These are phyloP conservation scores for Oxyruncus cristatus DNA, from an alignment of 2,113 vertebrate genomes.

Conservation along the genomic window DNA sequence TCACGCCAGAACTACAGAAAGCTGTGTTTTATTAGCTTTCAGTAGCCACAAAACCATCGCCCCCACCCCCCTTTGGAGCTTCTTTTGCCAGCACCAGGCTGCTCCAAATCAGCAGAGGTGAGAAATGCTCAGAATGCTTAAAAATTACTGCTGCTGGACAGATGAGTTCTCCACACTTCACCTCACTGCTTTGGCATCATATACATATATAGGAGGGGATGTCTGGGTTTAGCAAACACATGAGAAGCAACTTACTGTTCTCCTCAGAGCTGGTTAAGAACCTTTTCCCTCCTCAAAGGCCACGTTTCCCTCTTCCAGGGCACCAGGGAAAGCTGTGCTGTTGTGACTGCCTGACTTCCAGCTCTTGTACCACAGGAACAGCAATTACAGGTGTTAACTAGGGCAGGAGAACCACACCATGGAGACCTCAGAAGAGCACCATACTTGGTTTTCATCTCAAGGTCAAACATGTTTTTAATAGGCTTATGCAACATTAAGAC, in stretches of 20 bases:
- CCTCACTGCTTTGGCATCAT: neutral
- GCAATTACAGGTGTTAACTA: neutral
- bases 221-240: neutral
- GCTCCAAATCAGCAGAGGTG: neutral
- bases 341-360: neutral
- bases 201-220: neutral
- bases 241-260: neutral
- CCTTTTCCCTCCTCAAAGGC: neutral
- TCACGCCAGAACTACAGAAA: neutral
- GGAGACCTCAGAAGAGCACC: neutral
- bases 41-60: neutral
- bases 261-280: neutral
- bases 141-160: rapidly evolving
- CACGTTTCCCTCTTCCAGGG: neutral
- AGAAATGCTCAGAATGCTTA: neutral
- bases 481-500: neutral
- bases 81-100: neutral
- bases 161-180: rapidly evolving
- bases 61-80: neutral
- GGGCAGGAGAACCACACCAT: neutral
- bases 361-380: neutral
- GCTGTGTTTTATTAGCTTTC: neutral
- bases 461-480: neutral
- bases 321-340: neutral
- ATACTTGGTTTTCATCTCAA: neutral